Conservation (phyloP, 2,888 invertebrate genomes). For the Merodon equestris region DNA sequence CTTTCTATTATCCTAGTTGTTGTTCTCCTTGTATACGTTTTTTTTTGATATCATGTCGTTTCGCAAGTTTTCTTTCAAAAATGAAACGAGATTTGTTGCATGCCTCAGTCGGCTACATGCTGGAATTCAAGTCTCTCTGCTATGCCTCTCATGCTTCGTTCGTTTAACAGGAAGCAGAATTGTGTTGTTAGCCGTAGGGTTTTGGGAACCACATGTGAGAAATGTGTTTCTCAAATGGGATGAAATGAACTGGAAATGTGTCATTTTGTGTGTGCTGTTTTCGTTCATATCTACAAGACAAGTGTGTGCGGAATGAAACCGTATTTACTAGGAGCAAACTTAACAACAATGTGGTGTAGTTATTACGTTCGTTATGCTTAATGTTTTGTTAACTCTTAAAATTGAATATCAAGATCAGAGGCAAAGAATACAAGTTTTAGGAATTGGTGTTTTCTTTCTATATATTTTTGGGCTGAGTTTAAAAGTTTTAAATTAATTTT, state of each 20-base stretch:
- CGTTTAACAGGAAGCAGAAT: conserved; percentile 20
- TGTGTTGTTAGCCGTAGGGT: conserved; percentile 54
- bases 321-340: conserved; percentile 16
- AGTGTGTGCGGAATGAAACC: conserved; percentile 11
- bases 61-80: conserved; percentile 56
- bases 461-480: too few species aligned
- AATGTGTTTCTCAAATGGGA: conserved; percentile 44
- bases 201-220: conserved; percentile 24
- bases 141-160: conserved; percentile 31
- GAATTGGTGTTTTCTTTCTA: too few species aligned
- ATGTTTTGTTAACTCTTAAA: too few species aligned
- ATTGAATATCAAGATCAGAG: too few species aligned
- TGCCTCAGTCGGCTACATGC: conserved; percentile 24
- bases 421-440: too few species aligned
- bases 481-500: too few species aligned
- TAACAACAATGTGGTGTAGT: conserved; percentile 38
- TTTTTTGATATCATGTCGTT: too few species aligned
- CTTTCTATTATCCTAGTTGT: conserved; percentile 41
- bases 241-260: conserved; percentile 60
- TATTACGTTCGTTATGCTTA: conserved; percentile 53
- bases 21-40: too few species aligned
- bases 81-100: conserved; percentile 64
- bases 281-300: too few species aligned
- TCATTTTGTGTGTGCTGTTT: conserved; percentile 48
- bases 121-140: conserved; percentile 39